Evolutionary conservation across 1,140 invertebrate species (phyloP).

Genomic region (Bradysia coprophila): DNA sequence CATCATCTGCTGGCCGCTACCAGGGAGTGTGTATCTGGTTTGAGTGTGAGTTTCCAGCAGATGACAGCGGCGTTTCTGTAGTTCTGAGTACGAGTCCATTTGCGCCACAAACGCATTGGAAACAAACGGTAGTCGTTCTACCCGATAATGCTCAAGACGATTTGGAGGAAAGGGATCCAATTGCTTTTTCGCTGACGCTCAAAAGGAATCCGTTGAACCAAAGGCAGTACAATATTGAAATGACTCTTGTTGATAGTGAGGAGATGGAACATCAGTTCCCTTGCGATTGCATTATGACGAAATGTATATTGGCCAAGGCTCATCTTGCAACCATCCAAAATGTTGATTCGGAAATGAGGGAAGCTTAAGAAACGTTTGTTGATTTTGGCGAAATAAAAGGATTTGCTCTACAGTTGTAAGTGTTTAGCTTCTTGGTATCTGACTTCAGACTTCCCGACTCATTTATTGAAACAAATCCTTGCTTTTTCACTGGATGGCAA

Average conservation of each 20-base stretch:
- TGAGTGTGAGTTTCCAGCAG: slow-evolving; percentile 33
- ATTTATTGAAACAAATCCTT: too few relatives aligned
- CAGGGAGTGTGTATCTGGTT: slow-evolving; percentile 56
- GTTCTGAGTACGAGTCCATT: slow-evolving; percentile 54
- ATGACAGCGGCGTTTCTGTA: slow-evolving; percentile 21
- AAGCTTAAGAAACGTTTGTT: too few relatives aligned
- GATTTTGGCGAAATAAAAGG: too few relatives aligned
- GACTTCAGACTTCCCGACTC: too few relatives aligned
- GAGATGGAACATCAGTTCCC: slow-evolving; percentile 53
- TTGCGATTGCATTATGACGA: slow-evolving; percentile 55
- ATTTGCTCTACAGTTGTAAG: too few relatives aligned
- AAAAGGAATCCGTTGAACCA: slow-evolving; percentile 25
- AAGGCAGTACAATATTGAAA: slow-evolving; percentile 42
- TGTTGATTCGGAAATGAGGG: too few relatives aligned
- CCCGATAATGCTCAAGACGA: slow-evolving; percentile 27
- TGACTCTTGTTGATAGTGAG: slow-evolving; percentile 48
- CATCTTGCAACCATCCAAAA: too few relatives aligned
- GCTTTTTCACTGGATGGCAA: too few relatives aligned
- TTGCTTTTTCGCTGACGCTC: slow-evolving; percentile 46
- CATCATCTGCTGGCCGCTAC: slow-evolving; percentile 36
- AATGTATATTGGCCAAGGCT: slow-evolving; percentile 49
- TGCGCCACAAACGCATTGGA: slow-evolving; percentile 81
- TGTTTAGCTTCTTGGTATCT: too few relatives aligned
- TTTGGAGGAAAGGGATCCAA: slow-evolving; percentile 35
- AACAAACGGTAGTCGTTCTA: slow-evolving; percentile 80